Evolutionary conservation across 2,888 invertebrate genomes (phyloP).

Genomic region (Netelia fuscicornis): DNA sequence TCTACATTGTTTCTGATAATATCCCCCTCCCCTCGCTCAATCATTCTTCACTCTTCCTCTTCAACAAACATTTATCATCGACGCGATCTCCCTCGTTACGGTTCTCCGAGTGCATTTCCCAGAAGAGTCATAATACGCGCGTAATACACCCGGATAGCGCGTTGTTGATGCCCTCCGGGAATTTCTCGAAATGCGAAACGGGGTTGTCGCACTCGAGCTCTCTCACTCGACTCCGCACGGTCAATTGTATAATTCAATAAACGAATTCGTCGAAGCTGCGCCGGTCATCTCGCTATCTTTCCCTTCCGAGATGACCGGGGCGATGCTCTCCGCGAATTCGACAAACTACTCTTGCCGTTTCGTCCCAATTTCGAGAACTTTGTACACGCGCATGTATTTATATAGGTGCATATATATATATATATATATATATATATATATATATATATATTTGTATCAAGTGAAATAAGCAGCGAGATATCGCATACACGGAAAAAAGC

Average conservation of each 20-base stretch:
- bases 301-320: conserved; percentile 30
- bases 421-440: no score
- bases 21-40: not conserved
- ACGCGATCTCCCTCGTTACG: conserved; percentile 77
- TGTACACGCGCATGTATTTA: not conserved
- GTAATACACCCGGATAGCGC: conserved; percentile 46
- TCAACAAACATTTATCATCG: conserved; percentile 76
- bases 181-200: conserved; percentile 78
- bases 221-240: conserved; percentile 19
- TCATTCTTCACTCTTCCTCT: not conserved
- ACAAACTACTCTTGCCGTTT: conserved; percentile 43
- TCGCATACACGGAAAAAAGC: not conserved
- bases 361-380: conserved; percentile 40
- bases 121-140: conserved; percentile 72
- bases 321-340: conserved; percentile 56
- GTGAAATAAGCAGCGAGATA: not conserved
- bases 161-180: conserved; percentile 59
- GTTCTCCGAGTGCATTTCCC: conserved; percentile 74
- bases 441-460: not conserved
- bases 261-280: conserved; percentile 76
- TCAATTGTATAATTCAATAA: conserved; percentile 79
- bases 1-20: not conserved
- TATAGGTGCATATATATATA: no score
- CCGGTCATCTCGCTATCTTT: not conserved
- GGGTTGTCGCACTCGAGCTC: conserved; percentile 77